These are phyloP conservation scores for Xylocopa sonorina DNA, from an alignment of 1,140 invertebrate genomes.

Conservation along the genomic window DNA sequence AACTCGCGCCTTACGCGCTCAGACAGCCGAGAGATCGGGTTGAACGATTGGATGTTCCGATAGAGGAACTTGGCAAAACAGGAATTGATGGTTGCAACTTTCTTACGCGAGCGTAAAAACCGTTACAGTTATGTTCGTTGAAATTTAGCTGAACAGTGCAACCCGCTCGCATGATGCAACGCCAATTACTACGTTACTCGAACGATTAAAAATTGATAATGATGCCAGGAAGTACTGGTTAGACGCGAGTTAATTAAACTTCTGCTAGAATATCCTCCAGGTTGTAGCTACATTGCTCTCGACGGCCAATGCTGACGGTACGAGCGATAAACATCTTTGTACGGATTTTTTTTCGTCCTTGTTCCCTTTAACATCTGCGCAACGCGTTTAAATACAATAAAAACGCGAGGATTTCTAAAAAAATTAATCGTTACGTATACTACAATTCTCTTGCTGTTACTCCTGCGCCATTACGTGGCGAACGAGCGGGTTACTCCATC, in stretches of 20 bases:
- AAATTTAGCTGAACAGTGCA: too few relatives aligned
- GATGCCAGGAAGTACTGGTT: slow-evolving; percentile 4
- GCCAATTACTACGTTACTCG: background rate
- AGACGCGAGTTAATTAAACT: background rate
- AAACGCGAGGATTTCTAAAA: too few relatives aligned
- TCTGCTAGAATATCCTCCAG: background rate
- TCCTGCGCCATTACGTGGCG: too few relatives aligned
- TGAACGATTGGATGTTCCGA: background rate
- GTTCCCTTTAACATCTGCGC: too few relatives aligned
- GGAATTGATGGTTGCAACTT: background rate
- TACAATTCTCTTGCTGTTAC: too few relatives aligned
- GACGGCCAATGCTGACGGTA: background rate
- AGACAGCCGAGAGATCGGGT: background rate
- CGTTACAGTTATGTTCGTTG: background rate
- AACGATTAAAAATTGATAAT: slow-evolving; percentile 19
- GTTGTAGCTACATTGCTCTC: background rate
- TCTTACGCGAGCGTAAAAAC: background rate
- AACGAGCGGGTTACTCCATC: too few relatives aligned
- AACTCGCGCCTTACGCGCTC: background rate
- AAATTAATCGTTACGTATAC: too few relatives aligned
- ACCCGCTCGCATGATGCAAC: background rate
- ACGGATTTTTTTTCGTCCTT: too few relatives aligned
- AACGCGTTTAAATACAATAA: too few relatives aligned
- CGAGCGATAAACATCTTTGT: too few relatives aligned
- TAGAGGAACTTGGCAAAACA: slow-evolving; percentile 15